Conservation (phyloP, 2,797 vertebrate species). For the Acropternis orthonyx region DNA sequence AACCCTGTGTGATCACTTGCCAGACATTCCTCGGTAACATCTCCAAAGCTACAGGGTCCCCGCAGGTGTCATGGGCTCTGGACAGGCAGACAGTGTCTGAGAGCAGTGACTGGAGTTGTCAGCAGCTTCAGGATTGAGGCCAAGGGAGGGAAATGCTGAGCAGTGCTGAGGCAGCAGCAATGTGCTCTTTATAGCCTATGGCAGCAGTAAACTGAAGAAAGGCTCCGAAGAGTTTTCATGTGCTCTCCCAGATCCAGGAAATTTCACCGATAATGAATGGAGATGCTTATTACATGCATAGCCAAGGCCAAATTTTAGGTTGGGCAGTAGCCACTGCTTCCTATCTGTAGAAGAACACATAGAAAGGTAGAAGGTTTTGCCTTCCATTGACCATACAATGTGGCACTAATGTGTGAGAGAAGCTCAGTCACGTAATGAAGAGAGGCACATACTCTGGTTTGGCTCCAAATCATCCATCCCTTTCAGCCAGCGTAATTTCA, state of each 20-base stretch:
- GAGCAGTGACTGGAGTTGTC: background rate
- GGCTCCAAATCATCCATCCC: accelerated
- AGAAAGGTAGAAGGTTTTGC: background rate
- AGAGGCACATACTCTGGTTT: background rate
- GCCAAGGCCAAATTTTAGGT: background rate
- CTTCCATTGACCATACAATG: background rate
- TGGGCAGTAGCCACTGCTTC: background rate
- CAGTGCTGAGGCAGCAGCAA: background rate
- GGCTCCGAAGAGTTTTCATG: background rate
- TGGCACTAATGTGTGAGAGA: background rate
- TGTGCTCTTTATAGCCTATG: background rate
- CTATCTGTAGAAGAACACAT: background rate
- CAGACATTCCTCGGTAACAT: background rate
- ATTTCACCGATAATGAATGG: background rate
- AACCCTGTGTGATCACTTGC: background rate
- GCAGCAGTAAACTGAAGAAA: background rate
- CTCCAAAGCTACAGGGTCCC: background rate
- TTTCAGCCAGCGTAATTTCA: background rate
- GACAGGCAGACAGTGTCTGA: background rate
- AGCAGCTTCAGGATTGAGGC: background rate
- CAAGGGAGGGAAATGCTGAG: background rate
- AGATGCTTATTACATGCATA: background rate
- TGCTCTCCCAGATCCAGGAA: background rate
- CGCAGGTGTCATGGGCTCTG: background rate
- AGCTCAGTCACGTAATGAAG: background rate